Percentiles rank a stretch among this genome's conserved stretches.
phyloP scores from a whole-genome alignment of 2,797 vertebrate genomes.

The Atherinosoma microstoma region DNA sequence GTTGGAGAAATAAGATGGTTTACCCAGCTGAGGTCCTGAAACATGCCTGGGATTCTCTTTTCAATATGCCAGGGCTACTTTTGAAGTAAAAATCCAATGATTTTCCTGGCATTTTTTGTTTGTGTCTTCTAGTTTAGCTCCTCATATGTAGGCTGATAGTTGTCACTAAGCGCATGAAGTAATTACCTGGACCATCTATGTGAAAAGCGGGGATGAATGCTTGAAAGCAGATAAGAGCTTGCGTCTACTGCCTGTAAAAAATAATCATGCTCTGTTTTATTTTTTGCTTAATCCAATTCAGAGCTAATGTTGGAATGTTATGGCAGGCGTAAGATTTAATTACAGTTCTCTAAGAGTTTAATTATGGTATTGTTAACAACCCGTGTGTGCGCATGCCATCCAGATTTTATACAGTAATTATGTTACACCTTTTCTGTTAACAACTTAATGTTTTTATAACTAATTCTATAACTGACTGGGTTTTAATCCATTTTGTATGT shows the following conservation, averaged over 20 bases:
- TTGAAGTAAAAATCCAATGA: background rate
- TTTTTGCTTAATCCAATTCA: slow-evolving; percentile 43
- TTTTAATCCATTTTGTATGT: slow-evolving; percentile 1
- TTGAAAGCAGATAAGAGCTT: slow-evolving; percentile 8
- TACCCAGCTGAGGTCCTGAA: background rate
- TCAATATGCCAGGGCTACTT: background rate
- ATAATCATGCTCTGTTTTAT: slow-evolving; percentile 26
- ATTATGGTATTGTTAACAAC: slow-evolving; percentile 36
- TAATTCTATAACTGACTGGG: slow-evolving; percentile 10
- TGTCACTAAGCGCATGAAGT: slow-evolving; percentile 1
- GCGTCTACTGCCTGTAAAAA: slow-evolving; percentile 15
- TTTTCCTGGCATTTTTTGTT: slow-evolving; percentile 1
- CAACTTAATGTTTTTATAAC: slow-evolving; percentile 7
- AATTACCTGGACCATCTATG: slow-evolving; percentile 13
- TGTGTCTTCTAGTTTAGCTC: slow-evolving; percentile 5
- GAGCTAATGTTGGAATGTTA: slow-evolving; percentile 40
- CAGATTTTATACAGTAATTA: slow-evolving; percentile 31
- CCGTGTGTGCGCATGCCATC: slow-evolving; percentile 26
- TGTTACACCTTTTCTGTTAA: slow-evolving; percentile 3
- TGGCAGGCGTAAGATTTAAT: slow-evolving; percentile 48
- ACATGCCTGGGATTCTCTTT: no score
- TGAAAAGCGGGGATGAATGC: slow-evolving; percentile 2
- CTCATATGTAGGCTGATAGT: background rate
- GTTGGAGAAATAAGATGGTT: background rate
- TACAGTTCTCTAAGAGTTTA: slow-evolving; percentile 43